Conservation (phyloP, 2,888 invertebrate species). For the Cenopis cana region DNA sequence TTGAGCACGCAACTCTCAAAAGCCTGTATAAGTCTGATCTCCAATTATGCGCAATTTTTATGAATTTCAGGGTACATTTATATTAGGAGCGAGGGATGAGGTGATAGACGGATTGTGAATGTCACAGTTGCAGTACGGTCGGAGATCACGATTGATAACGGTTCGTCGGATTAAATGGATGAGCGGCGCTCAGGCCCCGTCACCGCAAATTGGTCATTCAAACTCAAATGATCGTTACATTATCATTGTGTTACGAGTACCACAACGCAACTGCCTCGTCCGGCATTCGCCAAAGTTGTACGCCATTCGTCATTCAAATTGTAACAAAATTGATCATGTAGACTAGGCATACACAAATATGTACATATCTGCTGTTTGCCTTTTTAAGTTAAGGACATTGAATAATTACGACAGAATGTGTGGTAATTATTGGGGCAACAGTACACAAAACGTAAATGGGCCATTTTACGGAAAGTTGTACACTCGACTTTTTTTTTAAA, state of each 20-base stretch:
- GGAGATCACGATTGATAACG: conserved; percentile 45
- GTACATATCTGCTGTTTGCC: no score
- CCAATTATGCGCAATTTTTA: not conserved
- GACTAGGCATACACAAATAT: no score
- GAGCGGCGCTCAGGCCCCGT: conserved; percentile 36
- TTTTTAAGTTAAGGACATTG: no score
- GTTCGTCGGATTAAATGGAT: conserved; percentile 42
- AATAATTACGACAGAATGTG: no score
- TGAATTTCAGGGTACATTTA: not conserved
- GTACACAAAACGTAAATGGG: no score
- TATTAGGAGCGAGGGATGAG: conserved; percentile 1
- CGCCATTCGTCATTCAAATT: not conserved
- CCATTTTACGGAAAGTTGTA: no score
- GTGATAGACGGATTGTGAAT: not conserved
- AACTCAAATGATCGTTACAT: conserved; percentile 43
- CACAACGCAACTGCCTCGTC: not conserved
- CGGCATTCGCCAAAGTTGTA: not conserved
- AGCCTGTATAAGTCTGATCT: not conserved
- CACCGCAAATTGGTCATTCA: conserved; percentile 45
- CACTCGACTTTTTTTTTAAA: no score
- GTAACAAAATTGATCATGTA: no score
- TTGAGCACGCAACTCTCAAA: not conserved
- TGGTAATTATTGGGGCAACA: no score
- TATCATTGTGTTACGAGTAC: conserved; percentile 21
- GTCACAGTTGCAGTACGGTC: conserved; percentile 14